Conservation (phyloP, 1,140 invertebrate genomes). For the Triops cancriformis region DNA sequence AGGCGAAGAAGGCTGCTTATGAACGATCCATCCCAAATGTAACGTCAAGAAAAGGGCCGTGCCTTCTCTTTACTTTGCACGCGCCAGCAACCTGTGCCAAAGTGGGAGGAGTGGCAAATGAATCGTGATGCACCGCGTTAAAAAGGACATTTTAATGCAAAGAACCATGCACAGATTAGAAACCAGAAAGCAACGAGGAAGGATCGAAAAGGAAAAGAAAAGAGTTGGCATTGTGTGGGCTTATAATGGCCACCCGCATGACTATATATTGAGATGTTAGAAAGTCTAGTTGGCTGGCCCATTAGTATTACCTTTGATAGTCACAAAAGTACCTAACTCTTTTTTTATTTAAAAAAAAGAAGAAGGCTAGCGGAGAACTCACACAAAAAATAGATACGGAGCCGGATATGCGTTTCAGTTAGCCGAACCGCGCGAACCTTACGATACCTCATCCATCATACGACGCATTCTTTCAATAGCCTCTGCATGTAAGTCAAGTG, state of each 20-base stretch:
- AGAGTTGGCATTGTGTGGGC: conserved; percentile 6
- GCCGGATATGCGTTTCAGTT: neutral
- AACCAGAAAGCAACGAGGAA: neutral
- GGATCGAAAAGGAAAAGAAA: neutral
- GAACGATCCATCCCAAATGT: neutral
- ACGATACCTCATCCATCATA: neutral
- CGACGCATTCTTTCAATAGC: conserved; percentile 4
- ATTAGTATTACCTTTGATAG: conserved; percentile 11
- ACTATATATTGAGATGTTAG: conserved; percentile 14
- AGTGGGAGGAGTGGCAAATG: conserved; percentile 4
- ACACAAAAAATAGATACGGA: neutral
- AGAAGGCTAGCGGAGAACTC: neutral
- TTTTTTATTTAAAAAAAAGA: neutral
- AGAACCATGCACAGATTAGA: neutral
- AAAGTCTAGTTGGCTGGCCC: neutral
- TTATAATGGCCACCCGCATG: conserved; percentile 12
- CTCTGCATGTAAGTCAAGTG: neutral
- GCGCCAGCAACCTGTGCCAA: conserved; percentile 11
- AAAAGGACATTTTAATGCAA: conserved; percentile 2
- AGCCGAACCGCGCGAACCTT: neutral
- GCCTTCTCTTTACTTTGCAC: neutral
- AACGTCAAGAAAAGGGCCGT: neutral
- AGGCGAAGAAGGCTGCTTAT: neutral
- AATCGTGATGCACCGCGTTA: neutral
- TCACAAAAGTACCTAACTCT: neutral